Base-by-base conservation (phyloP, 2,113 vertebrate genomes). In the Poeciliopsis prolifica region DNA sequence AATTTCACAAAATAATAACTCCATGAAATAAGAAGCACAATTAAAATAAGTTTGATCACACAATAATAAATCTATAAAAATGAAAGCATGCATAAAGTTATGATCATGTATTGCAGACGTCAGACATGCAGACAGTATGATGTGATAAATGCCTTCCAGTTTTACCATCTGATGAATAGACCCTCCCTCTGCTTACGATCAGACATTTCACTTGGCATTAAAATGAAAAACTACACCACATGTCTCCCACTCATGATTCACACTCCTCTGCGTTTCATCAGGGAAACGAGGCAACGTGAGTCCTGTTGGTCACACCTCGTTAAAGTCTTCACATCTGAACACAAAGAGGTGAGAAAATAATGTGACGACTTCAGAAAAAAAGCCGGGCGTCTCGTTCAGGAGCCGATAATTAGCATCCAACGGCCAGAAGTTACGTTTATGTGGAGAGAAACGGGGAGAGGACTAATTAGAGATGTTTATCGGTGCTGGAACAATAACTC, bases 251-350 rank as follows among this genome's bases (percentile, higher is more conserved):
- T 37, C 77, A 24, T 3, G 63, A 0, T 33, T 60, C 63, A 78
- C 79, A 78, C 74, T 61, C 29, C n/a, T 1, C 60, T 44, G 72
- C 19, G 0, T 48, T 12, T 72, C 64, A 26, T 44, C 24, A 11
- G 42, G 62, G 31, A 66, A 65, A 51, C 24, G 69, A 71, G 42
- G 2, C 2, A 19, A n/a, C 1, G 1, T 0, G 42, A 26, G 63
- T 1, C 51, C 1, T 26, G 40, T 4, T 66, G 61, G 44, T 48
- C 35, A 42, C 30, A 82, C 40, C 62, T 64, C 29, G 5, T 61
- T 79, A 10, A 30, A 70, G 67, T 66, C 78, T 68, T 78, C 69
- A 69, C 30, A 11, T 68, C 14, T 44, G 68, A 44, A 22, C 4
- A 4, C 31, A 70, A 64, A 42, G 2, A 8, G 68, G 60, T 19